Base-by-base conservation (phyloP, 2,888 invertebrate species). In the Cordilura impudica region DNA sequence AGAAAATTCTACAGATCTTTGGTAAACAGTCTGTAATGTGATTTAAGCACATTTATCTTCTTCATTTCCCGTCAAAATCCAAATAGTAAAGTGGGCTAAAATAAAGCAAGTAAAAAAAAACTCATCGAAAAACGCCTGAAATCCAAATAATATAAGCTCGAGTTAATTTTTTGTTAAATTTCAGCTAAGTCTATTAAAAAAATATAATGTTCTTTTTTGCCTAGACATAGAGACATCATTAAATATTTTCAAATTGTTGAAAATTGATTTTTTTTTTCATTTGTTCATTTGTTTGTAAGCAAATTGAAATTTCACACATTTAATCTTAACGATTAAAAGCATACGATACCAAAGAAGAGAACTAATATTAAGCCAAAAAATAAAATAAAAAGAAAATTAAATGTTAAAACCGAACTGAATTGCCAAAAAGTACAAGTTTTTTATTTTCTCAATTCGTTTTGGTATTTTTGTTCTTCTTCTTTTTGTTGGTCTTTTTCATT, bases 21-120 rank as follows among this genome's bases (percentile, higher is more conserved):
- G 21, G 60, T 35, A 56, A 74, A 63, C 31, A 75, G 66, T 67
- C 51, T 47, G 61, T 45, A 74, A 60, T 78, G 54, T 56, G 51
- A 70, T 75, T 79, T 66, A 43, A 75, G 51, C 56, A 61, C 66
- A 79, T 79, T 79, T 79, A 75, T 79, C 79, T 79, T 79, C 71
- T 56, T 79, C 79, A 75, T 66, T 75, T 51, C 31, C 61, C 19
- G 61, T 74, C 67, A 75, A 71, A 74, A 71, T 67, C 61, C 66
- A 10, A 21, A 19, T 26, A 31, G 26, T 60, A 77, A 39, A 53
- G 45, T 19, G 60, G 45, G 43, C 70, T 60, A 71, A 35, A 21
- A 26, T 21, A 66, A 10, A 14, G 26, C 19, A 12, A 16, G 18
- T 10, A 29, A 23, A 21, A 29, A 47, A 56, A 51, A 58, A 19